A percentile compares a stretch with the other conserved stretches of the same genome.
phyloP scores from a whole-genome alignment of 2,797 vertebrate species.

The Scyliorhinus canicula region DNA sequence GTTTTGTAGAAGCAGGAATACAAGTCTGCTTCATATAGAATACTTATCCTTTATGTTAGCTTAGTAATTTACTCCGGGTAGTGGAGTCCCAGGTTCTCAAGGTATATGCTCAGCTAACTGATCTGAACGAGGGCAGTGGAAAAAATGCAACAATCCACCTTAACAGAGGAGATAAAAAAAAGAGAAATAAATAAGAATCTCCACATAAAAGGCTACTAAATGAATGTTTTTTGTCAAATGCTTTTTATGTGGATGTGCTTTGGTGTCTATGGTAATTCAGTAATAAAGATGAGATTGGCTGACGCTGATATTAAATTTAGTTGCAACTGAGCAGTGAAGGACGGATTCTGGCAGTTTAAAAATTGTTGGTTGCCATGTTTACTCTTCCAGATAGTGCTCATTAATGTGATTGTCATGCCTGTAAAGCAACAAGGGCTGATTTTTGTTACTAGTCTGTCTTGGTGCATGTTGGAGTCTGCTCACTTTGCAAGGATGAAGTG shows the following conservation, averaged over 20 bases:
- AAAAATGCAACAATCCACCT: neutral
- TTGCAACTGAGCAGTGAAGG: constrained; percentile 18
- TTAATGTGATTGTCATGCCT: constrained; percentile 21
- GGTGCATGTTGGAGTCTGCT: neutral
- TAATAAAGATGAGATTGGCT: neutral
- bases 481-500: neutral
- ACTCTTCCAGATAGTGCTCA: neutral
- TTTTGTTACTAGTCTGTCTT: neutral
- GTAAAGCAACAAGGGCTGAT: neutral
- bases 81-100: neutral
- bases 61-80: neutral
- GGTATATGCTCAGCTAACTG: neutral
- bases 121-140: neutral
- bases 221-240: neutral
- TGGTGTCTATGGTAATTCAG: neutral
- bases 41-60: neutral
- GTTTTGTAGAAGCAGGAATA: neutral
- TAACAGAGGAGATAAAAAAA: neutral
- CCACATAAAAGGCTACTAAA: neutral
- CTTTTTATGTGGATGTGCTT: neutral
- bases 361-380: neutral
- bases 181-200: neutral
- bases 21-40: neutral
- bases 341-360: neutral
- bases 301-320: constrained; percentile 4